Evolutionary conservation across 1,140 invertebrate species (phyloP).

Genomic region (Holotrichia oblita): DNA sequence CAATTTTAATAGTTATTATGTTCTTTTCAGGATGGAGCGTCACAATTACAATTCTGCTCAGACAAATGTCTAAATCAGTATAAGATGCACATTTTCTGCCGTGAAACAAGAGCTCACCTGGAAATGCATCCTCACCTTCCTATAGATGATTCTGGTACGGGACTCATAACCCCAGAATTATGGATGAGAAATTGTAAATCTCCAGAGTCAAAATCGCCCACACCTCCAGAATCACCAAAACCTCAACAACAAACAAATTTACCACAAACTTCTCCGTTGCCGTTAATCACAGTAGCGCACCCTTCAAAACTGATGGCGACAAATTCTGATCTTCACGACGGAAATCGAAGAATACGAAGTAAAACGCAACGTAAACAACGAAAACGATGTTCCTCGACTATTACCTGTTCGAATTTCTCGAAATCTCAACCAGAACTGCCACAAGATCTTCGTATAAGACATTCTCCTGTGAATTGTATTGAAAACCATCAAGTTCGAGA

Average conservation of each 20-base stretch:
- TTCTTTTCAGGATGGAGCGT: constrained; percentile 74
- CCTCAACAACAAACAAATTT: constrained; percentile 28
- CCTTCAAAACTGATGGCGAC: constrained; percentile 63
- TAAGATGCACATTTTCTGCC: constrained; percentile 95
- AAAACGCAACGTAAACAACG: constrained; percentile 61
- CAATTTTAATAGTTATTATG: no score
- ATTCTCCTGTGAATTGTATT: constrained; percentile 43
- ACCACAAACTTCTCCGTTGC: constrained; percentile 59
- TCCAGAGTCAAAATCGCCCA: constrained; percentile 65
- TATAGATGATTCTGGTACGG: constrained; percentile 56
- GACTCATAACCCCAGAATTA: constrained; percentile 86
- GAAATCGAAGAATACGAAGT: constrained; percentile 60
- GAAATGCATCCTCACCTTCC: constrained; percentile 81
- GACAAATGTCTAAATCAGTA: constrained; percentile 95
- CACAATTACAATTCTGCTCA: constrained; percentile 83
- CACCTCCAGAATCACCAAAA: constrained; percentile 58
- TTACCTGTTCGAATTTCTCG: constrained; percentile 44
- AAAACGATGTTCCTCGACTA: constrained; percentile 61
- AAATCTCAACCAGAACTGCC: constrained; percentile 50
- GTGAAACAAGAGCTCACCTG: constrained; percentile 88
- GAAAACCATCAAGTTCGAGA: constrained; percentile 27
- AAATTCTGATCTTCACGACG: constrained; percentile 56
- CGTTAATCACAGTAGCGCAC: constrained; percentile 68
- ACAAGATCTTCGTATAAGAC: constrained; percentile 57
- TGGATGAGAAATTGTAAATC: constrained; percentile 83